These are phyloP conservation scores for Thera obeliscata DNA, from an alignment of 2,888 invertebrate genomes.

Conservation along the genomic window DNA sequence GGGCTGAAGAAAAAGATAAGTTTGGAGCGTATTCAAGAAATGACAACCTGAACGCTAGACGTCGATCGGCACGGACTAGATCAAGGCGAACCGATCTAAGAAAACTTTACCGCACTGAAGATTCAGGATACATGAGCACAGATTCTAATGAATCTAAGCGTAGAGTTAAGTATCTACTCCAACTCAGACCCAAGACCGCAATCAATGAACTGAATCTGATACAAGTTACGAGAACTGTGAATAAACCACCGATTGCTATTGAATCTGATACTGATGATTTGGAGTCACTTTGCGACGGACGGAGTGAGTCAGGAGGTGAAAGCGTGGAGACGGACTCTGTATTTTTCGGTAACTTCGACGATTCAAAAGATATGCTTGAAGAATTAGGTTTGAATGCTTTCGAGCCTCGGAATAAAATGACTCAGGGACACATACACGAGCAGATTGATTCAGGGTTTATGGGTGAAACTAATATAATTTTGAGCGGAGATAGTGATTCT, in stretches of 20 bases:
- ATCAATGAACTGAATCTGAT: conserved; percentile 56
- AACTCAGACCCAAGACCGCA: conserved; percentile 66
- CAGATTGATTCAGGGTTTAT: conserved; percentile 79
- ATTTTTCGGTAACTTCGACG: conserved; percentile 89
- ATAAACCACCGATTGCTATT: conserved; percentile 62
- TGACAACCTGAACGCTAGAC: conserved; percentile 68
- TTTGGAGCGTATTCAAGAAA: conserved; percentile 64
- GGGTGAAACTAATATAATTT: conserved; percentile 77
- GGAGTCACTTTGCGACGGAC: conserved; percentile 90
- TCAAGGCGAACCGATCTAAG: conserved; percentile 71
- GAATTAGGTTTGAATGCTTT: conserved; percentile 67
- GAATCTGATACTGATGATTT: conserved; percentile 89
- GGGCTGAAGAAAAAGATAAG: conserved; percentile 71
- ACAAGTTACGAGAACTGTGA: conserved; percentile 50
- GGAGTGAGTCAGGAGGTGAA: conserved; percentile 94
- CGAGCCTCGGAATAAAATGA: conserved; percentile 56
- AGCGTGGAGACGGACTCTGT: conserved; percentile 95
- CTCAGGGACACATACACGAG: conserved; percentile 54
- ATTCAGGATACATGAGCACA: conserved; percentile 94
- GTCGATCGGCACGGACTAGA: conserved; percentile 72
- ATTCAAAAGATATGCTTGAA: conserved; percentile 72
- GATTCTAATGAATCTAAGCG: conserved; percentile 88
- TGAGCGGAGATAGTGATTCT: conserved; percentile 80
- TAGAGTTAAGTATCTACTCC: conserved; percentile 76
- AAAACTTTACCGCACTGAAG: conserved; percentile 83